Evolutionary conservation across 2,113 vertebrate genomes (phyloP).

Genomic region (Pseudorasbora parva): DNA sequence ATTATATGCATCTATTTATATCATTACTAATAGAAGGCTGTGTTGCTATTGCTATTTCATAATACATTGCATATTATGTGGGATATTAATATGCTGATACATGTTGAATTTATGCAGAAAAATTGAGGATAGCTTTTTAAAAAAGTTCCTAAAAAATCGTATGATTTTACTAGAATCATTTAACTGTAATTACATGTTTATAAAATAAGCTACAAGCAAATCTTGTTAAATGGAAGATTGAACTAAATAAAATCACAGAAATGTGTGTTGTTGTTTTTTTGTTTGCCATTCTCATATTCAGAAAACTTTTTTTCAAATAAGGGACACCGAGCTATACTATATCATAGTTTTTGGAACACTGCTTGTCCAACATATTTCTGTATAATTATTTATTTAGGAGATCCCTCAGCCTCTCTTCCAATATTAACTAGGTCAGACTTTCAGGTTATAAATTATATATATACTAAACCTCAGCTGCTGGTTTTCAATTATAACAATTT

Average conservation of each 20-base stretch:
- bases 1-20: neutral
- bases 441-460: neutral
- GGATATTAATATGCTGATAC: neutral
- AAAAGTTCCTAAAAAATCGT: neutral
- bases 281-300: neutral
- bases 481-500: neutral
- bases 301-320: neutral
- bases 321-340: neutral
- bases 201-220: neutral
- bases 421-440: neutral
- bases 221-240: neutral
- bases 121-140: too few relatives aligned
- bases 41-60: neutral
- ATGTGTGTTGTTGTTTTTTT: too few relatives aligned
- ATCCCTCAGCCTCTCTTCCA: neutral
- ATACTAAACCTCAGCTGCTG: neutral
- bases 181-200: neutral
- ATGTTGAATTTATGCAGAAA: neutral
- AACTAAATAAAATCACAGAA: neutral
- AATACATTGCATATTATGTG: neutral
- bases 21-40: neutral
- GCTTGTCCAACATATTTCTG: neutral
- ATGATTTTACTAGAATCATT: too few relatives aligned
- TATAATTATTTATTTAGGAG: constrained; percentile 1
- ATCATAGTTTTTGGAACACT: neutral